Conservation (phyloP, 1,140 invertebrate genomes). For the Schlechtendalia chinensis region DNA sequence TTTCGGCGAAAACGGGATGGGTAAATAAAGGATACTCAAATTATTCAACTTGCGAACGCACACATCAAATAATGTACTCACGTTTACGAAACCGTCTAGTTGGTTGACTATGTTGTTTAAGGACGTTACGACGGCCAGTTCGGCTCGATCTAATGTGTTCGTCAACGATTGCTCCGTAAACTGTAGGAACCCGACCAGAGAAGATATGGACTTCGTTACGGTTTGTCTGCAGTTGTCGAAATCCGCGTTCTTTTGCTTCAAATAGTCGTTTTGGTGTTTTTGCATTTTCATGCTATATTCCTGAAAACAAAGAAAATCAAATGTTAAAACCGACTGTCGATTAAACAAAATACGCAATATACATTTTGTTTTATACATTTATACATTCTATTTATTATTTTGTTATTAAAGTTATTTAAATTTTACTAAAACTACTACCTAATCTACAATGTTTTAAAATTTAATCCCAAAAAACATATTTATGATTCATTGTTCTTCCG, state of each 20-base stretch:
- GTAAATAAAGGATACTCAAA: too few relatives aligned
- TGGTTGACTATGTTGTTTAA: neutral
- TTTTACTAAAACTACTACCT: too few relatives aligned
- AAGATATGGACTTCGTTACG: conserved; percentile 18
- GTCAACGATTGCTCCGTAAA: conserved; percentile 19
- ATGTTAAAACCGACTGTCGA: too few relatives aligned
- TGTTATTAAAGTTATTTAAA: too few relatives aligned
- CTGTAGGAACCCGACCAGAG: conserved; percentile 41
- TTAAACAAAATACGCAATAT: too few relatives aligned
- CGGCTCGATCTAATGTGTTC: neutral
- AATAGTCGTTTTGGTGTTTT: neutral
- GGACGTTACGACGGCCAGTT: neutral
- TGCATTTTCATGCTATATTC: neutral
- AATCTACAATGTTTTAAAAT: too few relatives aligned
- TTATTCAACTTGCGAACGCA: too few relatives aligned
- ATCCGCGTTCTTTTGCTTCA: neutral
- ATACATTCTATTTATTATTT: too few relatives aligned
- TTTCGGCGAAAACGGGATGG: too few relatives aligned
- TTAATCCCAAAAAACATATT: too few relatives aligned
- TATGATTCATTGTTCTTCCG: too few relatives aligned
- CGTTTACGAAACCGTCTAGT: neutral
- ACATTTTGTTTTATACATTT: too few relatives aligned
- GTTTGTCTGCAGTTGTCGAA: neutral
- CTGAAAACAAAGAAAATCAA: conserved; percentile 7
- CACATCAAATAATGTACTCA: neutral